Conservation (phyloP, 2,113 vertebrate species). For the Triplophysa siluroides region DNA sequence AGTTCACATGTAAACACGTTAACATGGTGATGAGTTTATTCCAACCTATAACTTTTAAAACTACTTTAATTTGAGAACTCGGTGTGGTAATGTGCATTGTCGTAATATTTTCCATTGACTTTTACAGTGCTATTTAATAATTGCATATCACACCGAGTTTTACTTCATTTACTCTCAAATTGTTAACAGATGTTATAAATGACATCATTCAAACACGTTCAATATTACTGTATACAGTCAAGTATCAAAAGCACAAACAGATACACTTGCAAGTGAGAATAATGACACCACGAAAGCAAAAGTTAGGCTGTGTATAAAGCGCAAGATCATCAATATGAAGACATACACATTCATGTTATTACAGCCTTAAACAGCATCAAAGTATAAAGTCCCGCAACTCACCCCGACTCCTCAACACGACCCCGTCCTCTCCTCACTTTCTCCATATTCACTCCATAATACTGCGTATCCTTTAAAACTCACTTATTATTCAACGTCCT, state of each 20-base stretch:
- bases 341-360: no score
- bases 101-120: no score
- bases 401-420: slow-evolving; percentile 10
- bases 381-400: slow-evolving; percentile 19
- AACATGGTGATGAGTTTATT: no score
- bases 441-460: slow-evolving; percentile 6
- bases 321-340: no score
- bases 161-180: background rate
- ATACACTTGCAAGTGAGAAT: background rate
- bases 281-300: no score
- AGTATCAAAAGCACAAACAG: background rate
- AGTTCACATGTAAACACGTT: no score
- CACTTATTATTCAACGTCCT: background rate
- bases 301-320: no score
- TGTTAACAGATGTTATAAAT: background rate
- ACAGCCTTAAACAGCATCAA: background rate
- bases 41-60: no score
- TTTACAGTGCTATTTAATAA: no score
- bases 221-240: background rate
- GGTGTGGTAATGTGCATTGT: no score
- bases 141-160: background rate
- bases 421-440: slow-evolving; percentile 23
- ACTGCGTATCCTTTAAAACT: background rate
- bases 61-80: no score
- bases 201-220: background rate